These are phyloP conservation scores for Sebastes cheni DNA, from an alignment of 2,797 vertebrate genomes.

Conservation along the genomic window DNA sequence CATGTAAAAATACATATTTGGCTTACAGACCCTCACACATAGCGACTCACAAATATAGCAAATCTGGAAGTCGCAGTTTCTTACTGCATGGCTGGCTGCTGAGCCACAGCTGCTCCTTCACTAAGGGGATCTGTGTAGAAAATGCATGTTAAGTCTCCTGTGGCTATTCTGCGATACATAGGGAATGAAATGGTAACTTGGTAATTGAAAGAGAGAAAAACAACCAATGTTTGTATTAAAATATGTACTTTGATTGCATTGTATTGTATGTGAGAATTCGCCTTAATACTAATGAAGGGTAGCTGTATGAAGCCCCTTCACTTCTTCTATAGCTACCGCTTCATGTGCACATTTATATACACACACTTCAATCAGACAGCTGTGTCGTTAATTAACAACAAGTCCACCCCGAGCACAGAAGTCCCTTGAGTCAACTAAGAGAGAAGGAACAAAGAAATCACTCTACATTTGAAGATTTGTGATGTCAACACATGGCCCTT, in stretches of 20 bases:
- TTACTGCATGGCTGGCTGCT: neutral
- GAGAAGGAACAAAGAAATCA: slow-evolving; percentile 64
- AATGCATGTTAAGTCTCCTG: neutral
- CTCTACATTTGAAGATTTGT: slow-evolving; percentile 64
- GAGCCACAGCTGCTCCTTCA: slow-evolving; percentile 7
- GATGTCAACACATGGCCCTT: slow-evolving; percentile 66
- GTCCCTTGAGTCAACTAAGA: slow-evolving; percentile 50
- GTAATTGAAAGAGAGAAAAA: slow-evolving; percentile 7
- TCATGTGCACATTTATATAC: slow-evolving; percentile 22
- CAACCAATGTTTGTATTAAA: neutral
- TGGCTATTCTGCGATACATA: neutral
- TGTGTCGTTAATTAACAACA: slow-evolving; percentile 66
- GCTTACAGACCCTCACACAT: neutral
- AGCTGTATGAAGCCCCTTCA: slow-evolving; percentile 15
- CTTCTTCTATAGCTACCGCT: slow-evolving; percentile 19
- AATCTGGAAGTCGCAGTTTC: neutral
- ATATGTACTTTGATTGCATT: neutral
- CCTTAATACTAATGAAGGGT: slow-evolving; percentile 24
- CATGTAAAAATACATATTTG: neutral
- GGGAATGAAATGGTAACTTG: neutral
- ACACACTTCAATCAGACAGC: slow-evolving; percentile 53
- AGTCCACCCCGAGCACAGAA: slow-evolving; percentile 50
- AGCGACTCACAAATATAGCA: neutral
- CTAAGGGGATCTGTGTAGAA: neutral
- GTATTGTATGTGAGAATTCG: neutral